Percentiles rank a stretch among this genome's conserved stretches.
phyloP scores from a whole-genome alignment of 2,888 invertebrate genomes.

The Scrobipalpa costella region DNA sequence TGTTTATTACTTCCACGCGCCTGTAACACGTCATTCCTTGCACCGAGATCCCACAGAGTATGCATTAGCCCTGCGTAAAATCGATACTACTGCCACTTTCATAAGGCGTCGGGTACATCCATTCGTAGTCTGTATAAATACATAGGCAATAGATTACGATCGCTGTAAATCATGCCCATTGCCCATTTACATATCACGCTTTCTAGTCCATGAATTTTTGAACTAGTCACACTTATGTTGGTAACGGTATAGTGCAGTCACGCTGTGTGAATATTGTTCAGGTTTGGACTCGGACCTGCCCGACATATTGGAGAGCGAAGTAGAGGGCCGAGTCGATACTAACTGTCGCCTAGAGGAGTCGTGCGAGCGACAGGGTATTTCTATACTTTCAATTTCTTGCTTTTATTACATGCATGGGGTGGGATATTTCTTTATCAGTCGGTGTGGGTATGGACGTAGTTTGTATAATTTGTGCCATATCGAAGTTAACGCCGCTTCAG shows the following conservation, averaged over 20 bases:
- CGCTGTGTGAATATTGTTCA: constrained; percentile 63
- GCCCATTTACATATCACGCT: constrained; percentile 28
- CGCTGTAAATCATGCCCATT: constrained; percentile 21
- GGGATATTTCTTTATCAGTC: constrained; percentile 41
- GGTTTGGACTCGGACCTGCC: constrained; percentile 76
- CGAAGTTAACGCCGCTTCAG: constrained; percentile 30
- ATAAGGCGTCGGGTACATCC: not conserved
- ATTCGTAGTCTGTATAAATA: not conserved
- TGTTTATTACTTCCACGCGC: constrained; percentile 11
- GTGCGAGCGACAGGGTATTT: constrained; percentile 76
- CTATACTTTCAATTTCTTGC: constrained; percentile 48
- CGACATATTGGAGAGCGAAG: constrained; percentile 74
- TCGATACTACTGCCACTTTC: constrained; percentile 14
- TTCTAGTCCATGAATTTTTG: constrained; percentile 56
- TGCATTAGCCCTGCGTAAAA: not conserved
- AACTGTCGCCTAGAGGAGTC: constrained; percentile 81
- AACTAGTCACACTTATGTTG: constrained; percentile 36
- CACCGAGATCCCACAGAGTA: not conserved
- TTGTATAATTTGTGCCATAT: constrained; percentile 35
- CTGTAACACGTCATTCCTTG: constrained; percentile 4
- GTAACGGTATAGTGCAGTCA: constrained; percentile 35
- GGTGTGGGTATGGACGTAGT: constrained; percentile 33
- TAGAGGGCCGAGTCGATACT: constrained; percentile 74
- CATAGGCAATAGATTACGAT: constrained; percentile 5
- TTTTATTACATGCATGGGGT: constrained; percentile 69